Percentiles rank a stretch among this genome's conserved stretches.
Conservation (phyloP, 2,888 invertebrate genomes). For the Schizaphis graminum region DNA sequence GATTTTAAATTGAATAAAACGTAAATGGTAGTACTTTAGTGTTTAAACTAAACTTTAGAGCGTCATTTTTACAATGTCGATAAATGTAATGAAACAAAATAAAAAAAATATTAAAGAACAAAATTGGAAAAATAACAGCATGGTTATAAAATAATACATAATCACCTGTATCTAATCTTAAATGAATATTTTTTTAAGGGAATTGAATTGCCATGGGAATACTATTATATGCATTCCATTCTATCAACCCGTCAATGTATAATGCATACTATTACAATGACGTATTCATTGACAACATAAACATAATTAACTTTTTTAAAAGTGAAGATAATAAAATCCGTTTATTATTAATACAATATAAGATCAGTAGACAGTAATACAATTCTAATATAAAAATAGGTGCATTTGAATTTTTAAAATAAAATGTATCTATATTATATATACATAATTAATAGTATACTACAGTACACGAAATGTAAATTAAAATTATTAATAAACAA, state of each 20-base stretch:
- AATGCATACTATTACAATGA: background rate
- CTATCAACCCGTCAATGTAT: background rate
- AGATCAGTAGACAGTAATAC: background rate
- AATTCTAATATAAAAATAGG: background rate
- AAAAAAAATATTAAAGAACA: background rate
- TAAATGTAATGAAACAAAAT: background rate
- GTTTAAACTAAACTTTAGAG: background rate
- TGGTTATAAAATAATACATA: constrained; percentile 20
- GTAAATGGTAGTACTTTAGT: background rate
- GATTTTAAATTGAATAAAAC: constrained; percentile 2
- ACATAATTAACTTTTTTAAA: constrained; percentile 40
- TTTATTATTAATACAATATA: background rate
- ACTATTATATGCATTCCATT: constrained; percentile 16
- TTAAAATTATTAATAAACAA: background rate
- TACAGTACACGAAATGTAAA: background rate
- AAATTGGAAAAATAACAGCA: background rate
- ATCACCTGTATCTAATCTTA: background rate
- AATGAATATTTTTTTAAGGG: background rate
- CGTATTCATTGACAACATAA: constrained; percentile 1
- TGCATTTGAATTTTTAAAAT: background rate
- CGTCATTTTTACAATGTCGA: background rate
- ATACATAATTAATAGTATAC: background rate
- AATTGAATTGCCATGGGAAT: constrained; percentile 26
- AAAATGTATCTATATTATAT: background rate
- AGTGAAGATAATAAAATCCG: constrained; percentile 15